These are phyloP conservation scores for Galemys pyrenaicus DNA, from an alignment of 2,113 vertebrate genomes.

Conservation along the genomic window DNA sequence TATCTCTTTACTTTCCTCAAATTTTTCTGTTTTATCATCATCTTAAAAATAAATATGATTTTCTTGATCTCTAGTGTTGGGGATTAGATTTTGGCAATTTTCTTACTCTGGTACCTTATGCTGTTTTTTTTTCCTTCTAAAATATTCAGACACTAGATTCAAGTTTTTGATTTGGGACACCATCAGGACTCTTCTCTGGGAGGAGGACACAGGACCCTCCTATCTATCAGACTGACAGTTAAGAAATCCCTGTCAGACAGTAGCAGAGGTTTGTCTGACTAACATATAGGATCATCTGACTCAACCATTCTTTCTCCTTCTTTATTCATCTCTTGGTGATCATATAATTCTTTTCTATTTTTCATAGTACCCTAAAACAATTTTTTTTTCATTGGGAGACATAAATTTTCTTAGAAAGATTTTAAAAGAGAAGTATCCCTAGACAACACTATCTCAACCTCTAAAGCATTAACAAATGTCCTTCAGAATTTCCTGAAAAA, in stretches of 20 bases:
- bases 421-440: constrained; percentile 19
- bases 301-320: neutral
- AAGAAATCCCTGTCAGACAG: neutral
- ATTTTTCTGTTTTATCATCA: neutral
- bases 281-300: neutral
- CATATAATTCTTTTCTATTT: constrained; percentile 39
- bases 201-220: too few species aligned
- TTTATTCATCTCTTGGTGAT: constrained; percentile 51
- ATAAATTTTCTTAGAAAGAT: constrained; percentile 53
- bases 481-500: neutral
- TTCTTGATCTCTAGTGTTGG: neutral
- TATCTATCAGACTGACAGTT: neutral
- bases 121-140: neutral
- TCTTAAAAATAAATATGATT: neutral
- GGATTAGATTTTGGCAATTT: neutral
- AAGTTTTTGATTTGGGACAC: neutral
- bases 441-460: neutral
- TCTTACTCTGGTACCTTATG: neutral
- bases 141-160: neutral
- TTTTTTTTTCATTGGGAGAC: constrained; percentile 40
- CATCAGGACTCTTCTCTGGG: too few species aligned
- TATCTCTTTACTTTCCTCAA: neutral
- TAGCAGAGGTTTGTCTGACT: neutral
- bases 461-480: constrained; percentile 17
- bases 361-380: constrained; percentile 15